Conservation (phyloP, 2,113 vertebrate genomes). For the Spheniscus mendiculus region DNA sequence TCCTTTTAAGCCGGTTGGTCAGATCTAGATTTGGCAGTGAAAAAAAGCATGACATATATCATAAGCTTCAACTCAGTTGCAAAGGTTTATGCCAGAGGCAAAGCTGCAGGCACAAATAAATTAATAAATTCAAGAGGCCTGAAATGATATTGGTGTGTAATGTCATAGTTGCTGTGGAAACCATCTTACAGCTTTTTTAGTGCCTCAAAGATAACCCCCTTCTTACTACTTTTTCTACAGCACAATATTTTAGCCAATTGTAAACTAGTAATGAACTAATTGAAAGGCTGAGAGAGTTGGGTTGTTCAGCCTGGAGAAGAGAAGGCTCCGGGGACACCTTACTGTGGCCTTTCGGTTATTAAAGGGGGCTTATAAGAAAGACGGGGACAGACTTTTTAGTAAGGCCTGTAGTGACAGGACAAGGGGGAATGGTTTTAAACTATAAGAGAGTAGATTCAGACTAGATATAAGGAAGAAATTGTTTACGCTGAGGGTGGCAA, state of each 20-base stretch:
- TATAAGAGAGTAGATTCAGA: background rate
- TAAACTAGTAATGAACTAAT: background rate
- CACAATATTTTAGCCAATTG: background rate
- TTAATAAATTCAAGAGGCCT: conserved; percentile 31
- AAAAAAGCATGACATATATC: conserved; percentile 27
- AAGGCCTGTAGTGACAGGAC: background rate
- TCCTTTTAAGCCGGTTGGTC: background rate
- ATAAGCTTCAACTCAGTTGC: conserved; percentile 40
- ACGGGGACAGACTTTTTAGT: background rate
- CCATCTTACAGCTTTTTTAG: background rate
- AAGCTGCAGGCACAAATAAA: conserved; percentile 55
- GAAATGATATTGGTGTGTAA: background rate
- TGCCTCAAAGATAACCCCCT: background rate
- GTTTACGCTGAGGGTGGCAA: fast-evolving
- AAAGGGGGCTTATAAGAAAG: background rate
- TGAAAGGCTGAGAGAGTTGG: background rate
- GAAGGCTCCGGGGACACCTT: background rate
- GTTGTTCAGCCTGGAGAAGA: background rate
- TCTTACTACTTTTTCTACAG: background rate
- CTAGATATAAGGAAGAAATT: background rate
- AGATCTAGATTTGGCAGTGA: conserved; percentile 9
- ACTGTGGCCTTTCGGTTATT: background rate
- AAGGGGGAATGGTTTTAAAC: background rate
- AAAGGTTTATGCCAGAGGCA: conserved; percentile 56
- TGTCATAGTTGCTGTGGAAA: conserved; percentile 29